Evolutionary conservation across 2,888 invertebrate genomes (phyloP).

Genomic region (Pyrochroa serraticornis): DNA sequence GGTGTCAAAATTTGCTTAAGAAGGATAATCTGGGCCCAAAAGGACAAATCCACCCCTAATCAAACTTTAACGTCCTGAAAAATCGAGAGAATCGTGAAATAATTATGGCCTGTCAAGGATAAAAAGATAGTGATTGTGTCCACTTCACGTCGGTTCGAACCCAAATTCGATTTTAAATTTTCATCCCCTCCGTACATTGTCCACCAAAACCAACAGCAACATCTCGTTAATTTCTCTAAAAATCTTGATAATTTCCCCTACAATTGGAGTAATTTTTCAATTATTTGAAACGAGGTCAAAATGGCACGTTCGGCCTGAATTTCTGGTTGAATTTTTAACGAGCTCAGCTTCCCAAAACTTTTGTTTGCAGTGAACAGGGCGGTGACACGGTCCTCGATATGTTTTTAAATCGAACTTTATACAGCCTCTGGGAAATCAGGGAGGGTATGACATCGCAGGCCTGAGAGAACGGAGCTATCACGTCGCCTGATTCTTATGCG

Average conservation of each 20-base stretch:
- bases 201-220: background rate
- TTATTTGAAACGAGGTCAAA: background rate
- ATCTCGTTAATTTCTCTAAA: slow-evolving; percentile 1
- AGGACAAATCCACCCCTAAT: slow-evolving; percentile 1
- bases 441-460: slow-evolving; percentile 48
- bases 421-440: slow-evolving; percentile 58
- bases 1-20: background rate
- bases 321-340: background rate
- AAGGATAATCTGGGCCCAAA: slow-evolving; percentile 1
- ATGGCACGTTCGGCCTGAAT: slow-evolving; percentile 1
- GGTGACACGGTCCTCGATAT: slow-evolving; percentile 54
- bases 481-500: slow-evolving; percentile 50
- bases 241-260: background rate
- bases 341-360: slow-evolving; percentile 10
- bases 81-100: slow-evolving; percentile 31
- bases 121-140: slow-evolving; percentile 45
- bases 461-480: slow-evolving; percentile 40
- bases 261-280: slow-evolving; percentile 5
- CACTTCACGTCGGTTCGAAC: slow-evolving; percentile 26
- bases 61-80: slow-evolving; percentile 14
- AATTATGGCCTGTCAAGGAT: slow-evolving; percentile 43
- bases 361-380: slow-evolving; percentile 30
- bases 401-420: slow-evolving; percentile 60
- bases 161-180: slow-evolving; percentile 29
- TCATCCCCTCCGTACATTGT: slow-evolving; percentile 14